phyloP scores from a whole-genome alignment of 1,140 invertebrate species.

The Drosophila kanapiae region DNA sequence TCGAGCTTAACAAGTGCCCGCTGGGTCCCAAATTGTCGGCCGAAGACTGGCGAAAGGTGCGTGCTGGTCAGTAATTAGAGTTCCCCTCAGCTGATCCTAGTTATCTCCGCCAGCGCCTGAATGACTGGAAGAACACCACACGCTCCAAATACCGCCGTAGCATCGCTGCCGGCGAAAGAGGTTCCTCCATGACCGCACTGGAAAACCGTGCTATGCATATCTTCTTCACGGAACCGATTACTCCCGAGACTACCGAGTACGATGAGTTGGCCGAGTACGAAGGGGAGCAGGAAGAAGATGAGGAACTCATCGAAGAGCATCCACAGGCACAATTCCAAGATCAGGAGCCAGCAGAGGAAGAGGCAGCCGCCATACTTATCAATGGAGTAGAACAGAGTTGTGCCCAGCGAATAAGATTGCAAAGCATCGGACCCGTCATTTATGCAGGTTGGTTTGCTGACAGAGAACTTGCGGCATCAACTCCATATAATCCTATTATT shows the following conservation, averaged over 20 bases:
- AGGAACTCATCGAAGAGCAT: neutral
- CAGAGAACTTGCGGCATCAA: neutral
- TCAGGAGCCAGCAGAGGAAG: neutral
- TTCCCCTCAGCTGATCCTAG: neutral
- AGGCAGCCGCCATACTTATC: neutral
- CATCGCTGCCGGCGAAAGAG: constrained; percentile 50
- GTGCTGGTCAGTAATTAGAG: neutral
- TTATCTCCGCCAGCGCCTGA: constrained; percentile 60
- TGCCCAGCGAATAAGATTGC: neutral
- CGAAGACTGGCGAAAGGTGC: constrained; percentile 82
- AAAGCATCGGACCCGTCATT: constrained; percentile 38
- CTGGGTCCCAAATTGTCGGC: constrained; percentile 73
- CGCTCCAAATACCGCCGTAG: constrained; percentile 75
- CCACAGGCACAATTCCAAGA: constrained; percentile 4
- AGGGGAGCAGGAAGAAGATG: constrained; percentile 42
- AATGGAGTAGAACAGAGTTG: neutral
- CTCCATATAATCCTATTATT: neutral
- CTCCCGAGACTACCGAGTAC: constrained; percentile 35
- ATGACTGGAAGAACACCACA: constrained; percentile 83
- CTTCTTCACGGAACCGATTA: constrained; percentile 31
- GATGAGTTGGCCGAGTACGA: constrained; percentile 41
- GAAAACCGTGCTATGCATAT: constrained; percentile 69
- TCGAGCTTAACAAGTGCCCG: constrained; percentile 69
- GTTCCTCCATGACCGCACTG: constrained; percentile 55
- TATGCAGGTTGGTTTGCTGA: constrained; percentile 62